These are phyloP conservation scores for Clunio marinus DNA, from an alignment of 2,888 invertebrate genomes.

Conservation along the genomic window DNA sequence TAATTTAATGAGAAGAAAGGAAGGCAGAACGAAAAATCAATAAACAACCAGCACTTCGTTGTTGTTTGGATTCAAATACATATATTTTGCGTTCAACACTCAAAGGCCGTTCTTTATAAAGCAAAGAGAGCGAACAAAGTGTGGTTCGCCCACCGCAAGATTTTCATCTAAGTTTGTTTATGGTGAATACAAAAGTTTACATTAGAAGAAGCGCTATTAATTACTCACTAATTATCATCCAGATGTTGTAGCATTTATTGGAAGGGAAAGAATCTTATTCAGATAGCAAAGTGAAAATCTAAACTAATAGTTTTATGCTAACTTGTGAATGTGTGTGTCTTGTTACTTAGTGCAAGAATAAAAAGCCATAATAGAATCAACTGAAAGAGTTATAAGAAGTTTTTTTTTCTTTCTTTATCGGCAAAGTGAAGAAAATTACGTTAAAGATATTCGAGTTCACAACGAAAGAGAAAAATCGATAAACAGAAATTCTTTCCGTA, in stretches of 20 bases:
- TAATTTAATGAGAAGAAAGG: not conserved
- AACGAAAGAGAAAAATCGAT: not conserved
- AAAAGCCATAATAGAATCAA: not conserved
- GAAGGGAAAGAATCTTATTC: too few relatives aligned
- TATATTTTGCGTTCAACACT: not conserved
- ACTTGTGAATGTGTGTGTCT: not conserved
- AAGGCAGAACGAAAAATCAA: conserved; percentile 3
- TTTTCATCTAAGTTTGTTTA: not conserved
- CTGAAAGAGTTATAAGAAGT: not conserved
- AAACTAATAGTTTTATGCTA: not conserved
- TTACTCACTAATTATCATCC: not conserved
- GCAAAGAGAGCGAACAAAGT: not conserved
- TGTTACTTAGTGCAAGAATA: not conserved
- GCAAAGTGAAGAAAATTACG: not conserved
- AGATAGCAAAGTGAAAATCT: too few relatives aligned
- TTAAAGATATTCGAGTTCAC: not conserved
- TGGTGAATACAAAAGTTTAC: not conserved
- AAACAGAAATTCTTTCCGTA: not conserved
- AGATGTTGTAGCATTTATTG: not conserved
- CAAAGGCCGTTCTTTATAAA: not conserved
- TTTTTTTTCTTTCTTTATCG: too few relatives aligned
- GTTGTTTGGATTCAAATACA: not conserved
- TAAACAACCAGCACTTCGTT: not conserved
- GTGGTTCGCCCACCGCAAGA: not conserved
- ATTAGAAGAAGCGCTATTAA: not conserved